Base-by-base conservation (phyloP, 37 sponge, comb jelly and placozoan genomes). In the Petrosia ficiformis region DNA sequence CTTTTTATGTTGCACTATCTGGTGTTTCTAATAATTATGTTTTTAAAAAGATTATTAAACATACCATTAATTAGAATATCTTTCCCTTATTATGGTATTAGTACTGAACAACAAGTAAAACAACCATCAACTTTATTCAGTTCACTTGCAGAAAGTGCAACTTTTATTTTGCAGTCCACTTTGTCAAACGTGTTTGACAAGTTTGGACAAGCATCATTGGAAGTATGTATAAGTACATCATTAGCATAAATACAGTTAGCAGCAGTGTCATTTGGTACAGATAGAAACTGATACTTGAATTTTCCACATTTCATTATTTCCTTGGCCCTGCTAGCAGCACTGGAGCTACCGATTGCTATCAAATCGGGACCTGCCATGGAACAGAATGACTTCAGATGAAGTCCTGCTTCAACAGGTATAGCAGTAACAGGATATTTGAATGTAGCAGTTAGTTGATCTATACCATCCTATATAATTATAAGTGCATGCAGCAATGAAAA, bases 231-330 rank as follows among this genome's bases (percentile, higher is more conserved):
- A 4, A 93, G 5, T 4, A 59, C 77, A 22, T 82, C 82, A 57
- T 89, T 88, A 3, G 89, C 59, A 56, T 76, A 89, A 38, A 93
- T 67, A 31, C 86, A 84, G 69, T 93, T 93, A 44, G 93, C 93
- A 56, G 75, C 93, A 1, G 41, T 67, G 28, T 84, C 75, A 42
- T 88, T 90, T 39, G 89, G 83, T 22, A 88, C 31, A 25, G 42
- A 61, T 0, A 89, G 29, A 32, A 39, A 80, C 0, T 39, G 30
- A 42, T 93, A 93, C 42, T 72, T 41, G 63, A 70, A 82, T 6
- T 72, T 32, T 3, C 75, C 86, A 14, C 57, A 39, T 6, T 14
- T 24, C 2, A 93, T 89, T 31, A 59, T 39, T 52, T 72, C 30
- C 71, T 71, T 42, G 0, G 83, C 74, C 22, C 28, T 36, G 10